phyloP scores from a whole-genome alignment of 2,797 vertebrate species.

The Bryconaethiops microstoma region DNA sequence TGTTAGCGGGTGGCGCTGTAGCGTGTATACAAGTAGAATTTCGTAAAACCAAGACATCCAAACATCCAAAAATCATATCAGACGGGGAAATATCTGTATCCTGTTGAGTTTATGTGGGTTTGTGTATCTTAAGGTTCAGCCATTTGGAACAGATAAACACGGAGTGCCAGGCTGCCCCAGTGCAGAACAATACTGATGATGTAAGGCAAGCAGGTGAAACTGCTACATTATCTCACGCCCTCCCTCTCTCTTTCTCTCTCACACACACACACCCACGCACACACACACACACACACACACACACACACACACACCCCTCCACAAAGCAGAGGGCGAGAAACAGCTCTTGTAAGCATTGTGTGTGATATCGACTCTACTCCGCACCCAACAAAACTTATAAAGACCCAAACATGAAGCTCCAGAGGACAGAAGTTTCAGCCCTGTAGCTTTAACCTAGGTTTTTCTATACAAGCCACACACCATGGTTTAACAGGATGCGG shows the following conservation, averaged over 20 bases:
- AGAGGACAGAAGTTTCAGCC: background rate
- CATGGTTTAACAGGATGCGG: background rate
- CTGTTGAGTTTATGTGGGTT: background rate
- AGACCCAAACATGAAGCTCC: background rate
- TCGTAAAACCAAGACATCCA: too few relatives aligned
- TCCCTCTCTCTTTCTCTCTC: too few relatives aligned
- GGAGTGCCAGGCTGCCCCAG: background rate
- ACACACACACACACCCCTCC: too few relatives aligned
- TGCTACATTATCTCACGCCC: conserved; percentile 1
- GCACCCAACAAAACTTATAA: background rate
- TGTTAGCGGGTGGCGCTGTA: too few relatives aligned
- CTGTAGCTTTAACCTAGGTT: background rate
- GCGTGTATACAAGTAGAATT: too few relatives aligned
- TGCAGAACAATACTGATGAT: conserved; percentile 45
- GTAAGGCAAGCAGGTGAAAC: conserved; percentile 26
- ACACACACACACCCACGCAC: too few relatives aligned
- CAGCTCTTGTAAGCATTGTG: conserved; percentile 7
- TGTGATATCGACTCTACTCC: conserved; percentile 7
- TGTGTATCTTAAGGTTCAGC: background rate
- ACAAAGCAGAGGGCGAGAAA: conserved; percentile 23
- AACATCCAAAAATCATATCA: too few relatives aligned
- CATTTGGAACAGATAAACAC: background rate
- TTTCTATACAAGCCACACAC: conserved; percentile 27
- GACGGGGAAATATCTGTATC: background rate
- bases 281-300: too few relatives aligned